A percentile compares a stretch with the other conserved stretches of the same genome.
These are phyloP conservation scores for Epistrophe eligans DNA, from an alignment of 2,888 invertebrate species.

Conservation along the genomic window DNA sequence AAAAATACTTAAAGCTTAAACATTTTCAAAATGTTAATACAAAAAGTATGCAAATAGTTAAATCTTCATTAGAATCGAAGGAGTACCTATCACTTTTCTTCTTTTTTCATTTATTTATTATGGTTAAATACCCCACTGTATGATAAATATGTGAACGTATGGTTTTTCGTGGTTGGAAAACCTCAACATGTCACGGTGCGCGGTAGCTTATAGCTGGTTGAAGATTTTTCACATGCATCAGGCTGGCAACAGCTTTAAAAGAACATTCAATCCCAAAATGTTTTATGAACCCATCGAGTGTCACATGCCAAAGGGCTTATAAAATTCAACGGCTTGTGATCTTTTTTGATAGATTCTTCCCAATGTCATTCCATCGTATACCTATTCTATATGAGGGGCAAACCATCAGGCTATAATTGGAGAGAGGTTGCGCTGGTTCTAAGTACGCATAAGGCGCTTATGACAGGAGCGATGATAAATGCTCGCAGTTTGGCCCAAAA, in stretches of 20 bases:
- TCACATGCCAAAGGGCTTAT: conserved; percentile 62
- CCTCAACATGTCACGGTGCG: conserved; percentile 61
- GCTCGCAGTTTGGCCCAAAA: conserved; percentile 15
- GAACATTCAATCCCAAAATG: conserved; percentile 38
- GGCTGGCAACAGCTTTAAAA: conserved; percentile 54
- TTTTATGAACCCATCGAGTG: conserved; percentile 28
- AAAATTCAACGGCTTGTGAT: conserved; percentile 41
- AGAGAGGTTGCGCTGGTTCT: conserved; percentile 10
- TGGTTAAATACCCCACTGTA: background rate
- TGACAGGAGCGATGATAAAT: conserved; percentile 62
- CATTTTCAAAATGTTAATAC: too few relatives aligned
- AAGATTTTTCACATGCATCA: background rate
- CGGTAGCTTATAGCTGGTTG: background rate
- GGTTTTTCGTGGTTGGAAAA: conserved; percentile 39
- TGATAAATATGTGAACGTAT: background rate
- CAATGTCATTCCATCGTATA: conserved; percentile 1
- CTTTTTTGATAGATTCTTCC: conserved; percentile 63
- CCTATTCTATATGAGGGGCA: too few relatives aligned
- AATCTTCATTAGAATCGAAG: too few relatives aligned
- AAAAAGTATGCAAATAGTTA: too few relatives aligned
- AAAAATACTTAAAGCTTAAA: too few relatives aligned
- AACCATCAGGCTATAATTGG: background rate
- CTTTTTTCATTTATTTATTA: background rate
- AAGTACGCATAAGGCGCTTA: conserved; percentile 53
- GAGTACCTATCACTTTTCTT: too few relatives aligned